Evolutionary conservation across 2,113 vertebrate species (phyloP), one percentile per base, ranked within the genome.

Genomic region (Hiodon alosoides): DNA sequence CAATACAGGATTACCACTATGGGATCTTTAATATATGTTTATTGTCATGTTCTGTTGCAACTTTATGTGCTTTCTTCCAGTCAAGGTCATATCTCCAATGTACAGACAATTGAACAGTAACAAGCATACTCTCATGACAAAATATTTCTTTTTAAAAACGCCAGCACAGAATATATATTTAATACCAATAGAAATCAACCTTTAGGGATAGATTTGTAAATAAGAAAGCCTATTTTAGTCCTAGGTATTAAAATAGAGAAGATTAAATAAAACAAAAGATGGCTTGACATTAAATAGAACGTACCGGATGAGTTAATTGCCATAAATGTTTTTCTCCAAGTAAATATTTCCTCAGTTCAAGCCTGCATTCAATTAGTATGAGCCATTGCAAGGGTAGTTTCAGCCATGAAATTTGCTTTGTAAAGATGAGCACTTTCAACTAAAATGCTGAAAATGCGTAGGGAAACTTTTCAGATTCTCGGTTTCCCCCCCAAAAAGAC

Each of bases 351-450:
- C 64, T 10, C 64, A 48, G 8, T 31, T 46, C 31, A 48, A 7
- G 31, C 4, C 4, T 60, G 59, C 2, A 66, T 8, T 47, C 31
- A 11, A 31, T 31, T 31, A 31, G 31, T 31, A 31, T 31, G 1
- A 66, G 48, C 64, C 13, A 3, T 66, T 11, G 48, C 46, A 48
- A 3, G n/a, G 2, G 9, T 11, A 47, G 17, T 7, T 48, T 11
- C 61, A 1, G 61, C 9, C 31, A 17, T 8, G 48, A 64, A 48
- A 70, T 52, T 5, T 67, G 50, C 77, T 77, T 77, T 84, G 82
- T 87, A 85, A 86, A 85, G 76, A 86, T 90, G 84, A 87, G 82
- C 77, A 71, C 80, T 74, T 73, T 51, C 81, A 78, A 77, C 2
- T n/a, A 9, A 70, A 55, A 70, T 16, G 4, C n/a, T 54, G 14